Percentiles rank a stretch among this genome's conserved stretches.
Evolutionary conservation across 2,113 vertebrate genomes (phyloP).

Genomic region (Oreotragus oreotragus): DNA sequence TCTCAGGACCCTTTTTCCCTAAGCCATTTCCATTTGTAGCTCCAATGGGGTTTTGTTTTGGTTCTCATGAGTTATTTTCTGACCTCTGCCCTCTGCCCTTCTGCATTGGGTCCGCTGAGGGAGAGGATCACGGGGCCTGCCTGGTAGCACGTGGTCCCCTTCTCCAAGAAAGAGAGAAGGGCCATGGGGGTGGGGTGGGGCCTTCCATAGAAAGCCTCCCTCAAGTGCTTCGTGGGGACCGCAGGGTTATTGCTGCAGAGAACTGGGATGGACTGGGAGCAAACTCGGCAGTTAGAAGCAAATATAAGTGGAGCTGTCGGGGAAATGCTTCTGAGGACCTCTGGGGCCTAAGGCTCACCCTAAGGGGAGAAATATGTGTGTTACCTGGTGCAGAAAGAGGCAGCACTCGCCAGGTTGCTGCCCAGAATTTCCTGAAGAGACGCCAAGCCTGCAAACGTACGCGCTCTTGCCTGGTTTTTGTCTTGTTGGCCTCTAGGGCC

Average conservation of each 20-base stretch:
- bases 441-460: too few species aligned
- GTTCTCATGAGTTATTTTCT: constrained; percentile 83
- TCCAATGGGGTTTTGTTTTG: constrained; percentile 54
- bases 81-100: constrained; percentile 58
- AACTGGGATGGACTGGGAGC: not conserved
- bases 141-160: constrained; percentile 43
- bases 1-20: constrained; percentile 59
- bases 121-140: constrained; percentile 47
- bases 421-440: not conserved
- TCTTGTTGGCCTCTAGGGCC: not conserved
- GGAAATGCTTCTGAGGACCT: not conserved
- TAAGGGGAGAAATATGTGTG: not conserved
- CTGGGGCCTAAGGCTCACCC: not conserved
- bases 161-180: constrained; percentile 37
- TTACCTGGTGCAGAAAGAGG: not conserved
- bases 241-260: not conserved
- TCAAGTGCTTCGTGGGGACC: not conserved
- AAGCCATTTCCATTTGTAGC: constrained; percentile 56
- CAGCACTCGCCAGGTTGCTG: not conserved
- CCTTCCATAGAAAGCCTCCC: constrained; percentile 64
- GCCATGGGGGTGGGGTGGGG: not conserved
- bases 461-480: not conserved
- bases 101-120: constrained; percentile 47
- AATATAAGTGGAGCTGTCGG: not conserved
- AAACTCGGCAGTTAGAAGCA: not conserved